These are phyloP conservation scores for Hippocampus comes DNA, from an alignment of 2,113 vertebrate species.

Conservation along the genomic window DNA sequence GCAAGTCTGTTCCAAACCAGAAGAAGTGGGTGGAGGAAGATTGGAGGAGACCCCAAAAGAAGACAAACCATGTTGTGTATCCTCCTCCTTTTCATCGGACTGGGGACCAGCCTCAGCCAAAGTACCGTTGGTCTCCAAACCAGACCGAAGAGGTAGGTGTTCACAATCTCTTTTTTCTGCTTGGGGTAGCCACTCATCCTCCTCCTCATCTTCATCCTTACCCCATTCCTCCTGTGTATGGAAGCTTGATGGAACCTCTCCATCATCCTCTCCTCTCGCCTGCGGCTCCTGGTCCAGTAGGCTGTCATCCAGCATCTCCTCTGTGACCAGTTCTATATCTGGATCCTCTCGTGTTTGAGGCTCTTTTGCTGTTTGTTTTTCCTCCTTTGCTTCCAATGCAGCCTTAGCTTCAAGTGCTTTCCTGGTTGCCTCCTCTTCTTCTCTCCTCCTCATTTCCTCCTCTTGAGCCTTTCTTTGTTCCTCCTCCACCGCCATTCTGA, in stretches of 20 bases:
- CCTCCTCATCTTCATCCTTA: slow-evolving; percentile 35
- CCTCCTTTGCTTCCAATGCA: slow-evolving; percentile 22
- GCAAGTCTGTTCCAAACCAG: slow-evolving; percentile 4
- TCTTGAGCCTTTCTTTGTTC: slow-evolving; percentile 36
- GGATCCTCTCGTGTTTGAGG: slow-evolving; percentile 63
- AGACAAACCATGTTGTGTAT: slow-evolving; percentile 16
- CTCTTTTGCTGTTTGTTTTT: slow-evolving; percentile 37
- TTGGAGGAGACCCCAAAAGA: slow-evolving; percentile 10
- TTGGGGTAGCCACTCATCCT: slow-evolving; percentile 16
- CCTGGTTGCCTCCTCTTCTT: slow-evolving; percentile 44
- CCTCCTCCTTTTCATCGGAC: slow-evolving; percentile 33
- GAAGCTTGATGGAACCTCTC: slow-evolving; percentile 2
- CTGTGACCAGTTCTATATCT: slow-evolving; percentile 57
- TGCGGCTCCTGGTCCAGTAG: slow-evolving; percentile 1
- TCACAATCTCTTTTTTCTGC: slow-evolving; percentile 10
- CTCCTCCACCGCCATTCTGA: slow-evolving; percentile 31
- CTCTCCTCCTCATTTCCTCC: slow-evolving; percentile 36
- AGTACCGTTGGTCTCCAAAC: slow-evolving; percentile 35
- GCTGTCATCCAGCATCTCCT: slow-evolving; percentile 43
- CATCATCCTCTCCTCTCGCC: slow-evolving; percentile 12
- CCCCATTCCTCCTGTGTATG: slow-evolving; percentile 31
- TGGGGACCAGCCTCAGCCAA: slow-evolving; percentile 60
- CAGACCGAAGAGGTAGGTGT: neutral
- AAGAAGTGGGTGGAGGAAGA: neutral
- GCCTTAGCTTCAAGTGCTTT: slow-evolving; percentile 24